A percentile compares a stretch with the other conserved stretches of the same genome.
Conservation (phyloP, 2,888 invertebrate genomes). For the Apantesis nais region DNA sequence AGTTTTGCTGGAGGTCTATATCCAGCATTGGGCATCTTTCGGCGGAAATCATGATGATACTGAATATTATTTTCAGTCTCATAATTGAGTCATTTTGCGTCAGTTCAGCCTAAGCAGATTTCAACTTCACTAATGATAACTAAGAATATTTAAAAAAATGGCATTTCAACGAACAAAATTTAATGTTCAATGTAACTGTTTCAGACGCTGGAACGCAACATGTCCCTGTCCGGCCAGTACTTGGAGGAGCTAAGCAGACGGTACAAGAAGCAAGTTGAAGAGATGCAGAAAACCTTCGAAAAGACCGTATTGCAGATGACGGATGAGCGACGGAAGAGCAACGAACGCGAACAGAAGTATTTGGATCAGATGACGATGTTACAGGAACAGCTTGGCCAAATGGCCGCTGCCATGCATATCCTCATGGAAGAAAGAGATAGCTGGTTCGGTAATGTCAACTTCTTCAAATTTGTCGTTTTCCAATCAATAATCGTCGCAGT, state of each 20-base stretch:
- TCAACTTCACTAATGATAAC: too few species aligned
- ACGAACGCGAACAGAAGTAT: constrained; percentile 91
- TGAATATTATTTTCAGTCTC: not conserved
- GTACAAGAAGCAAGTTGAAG: constrained; percentile 98
- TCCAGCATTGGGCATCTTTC: too few species aligned
- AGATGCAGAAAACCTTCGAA: constrained; percentile 94
- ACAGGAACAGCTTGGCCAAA: constrained; percentile 87
- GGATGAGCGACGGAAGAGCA: constrained; percentile 89
- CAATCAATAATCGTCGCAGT: constrained; percentile 80
- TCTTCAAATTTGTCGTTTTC: constrained; percentile 82
- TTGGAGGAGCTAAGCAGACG: constrained; percentile 97
- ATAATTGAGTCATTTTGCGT: not conserved
- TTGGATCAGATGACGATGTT: constrained; percentile 90
- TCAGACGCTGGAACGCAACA: constrained; percentile 96
- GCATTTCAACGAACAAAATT: too few species aligned
- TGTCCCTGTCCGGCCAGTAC: constrained; percentile 98
- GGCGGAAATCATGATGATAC: too few species aligned
- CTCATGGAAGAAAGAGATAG: constrained; percentile 87
- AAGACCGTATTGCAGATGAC: constrained; percentile 90
- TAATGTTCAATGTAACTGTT: constrained; percentile 8
- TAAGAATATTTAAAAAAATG: too few species aligned
- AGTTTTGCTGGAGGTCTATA: not conserved
- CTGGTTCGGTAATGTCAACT: constrained; percentile 87
- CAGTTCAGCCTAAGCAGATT: not conserved
- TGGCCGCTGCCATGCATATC: constrained; percentile 86